These are phyloP conservation scores for Halictus rubicundus DNA, from an alignment of 1,140 invertebrate species.

Conservation along the genomic window DNA sequence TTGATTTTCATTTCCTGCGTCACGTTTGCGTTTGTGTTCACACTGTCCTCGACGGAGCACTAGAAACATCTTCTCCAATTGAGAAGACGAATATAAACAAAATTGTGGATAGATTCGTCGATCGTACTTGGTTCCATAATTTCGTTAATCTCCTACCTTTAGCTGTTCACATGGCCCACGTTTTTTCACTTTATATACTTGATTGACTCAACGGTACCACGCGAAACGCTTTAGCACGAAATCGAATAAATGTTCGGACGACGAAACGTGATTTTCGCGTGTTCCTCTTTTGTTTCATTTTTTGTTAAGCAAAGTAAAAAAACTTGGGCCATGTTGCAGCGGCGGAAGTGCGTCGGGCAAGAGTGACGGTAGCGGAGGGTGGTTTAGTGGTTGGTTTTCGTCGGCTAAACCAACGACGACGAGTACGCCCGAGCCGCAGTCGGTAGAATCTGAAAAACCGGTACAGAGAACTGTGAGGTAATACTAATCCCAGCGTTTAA, in stretches of 20 bases:
- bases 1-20: neutral
- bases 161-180: constrained; percentile 76
- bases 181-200: constrained; percentile 58
- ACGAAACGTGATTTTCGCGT: neutral
- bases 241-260: neutral
- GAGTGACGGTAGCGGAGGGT: constrained; percentile 74
- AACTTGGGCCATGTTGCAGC: constrained; percentile 80
- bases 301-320: constrained; percentile 59
- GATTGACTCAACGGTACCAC: constrained; percentile 4
- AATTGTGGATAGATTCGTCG: neutral
- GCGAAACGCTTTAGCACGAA: neutral
- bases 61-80: neutral
- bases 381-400: constrained; percentile 77
- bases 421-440: constrained; percentile 62
- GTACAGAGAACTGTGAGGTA: constrained; percentile 75
- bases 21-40: neutral
- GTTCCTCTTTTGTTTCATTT: constrained; percentile 6
- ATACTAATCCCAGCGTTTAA: constrained; percentile 40
- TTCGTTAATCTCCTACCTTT: constrained; percentile 27
- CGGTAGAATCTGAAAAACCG: constrained; percentile 67
- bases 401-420: constrained; percentile 71
- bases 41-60: neutral
- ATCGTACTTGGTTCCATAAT: neutral
- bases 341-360: constrained; percentile 61
- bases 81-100: neutral